Conservation (phyloP, 2,113 vertebrate genomes). For the Crotalus viridis region DNA sequence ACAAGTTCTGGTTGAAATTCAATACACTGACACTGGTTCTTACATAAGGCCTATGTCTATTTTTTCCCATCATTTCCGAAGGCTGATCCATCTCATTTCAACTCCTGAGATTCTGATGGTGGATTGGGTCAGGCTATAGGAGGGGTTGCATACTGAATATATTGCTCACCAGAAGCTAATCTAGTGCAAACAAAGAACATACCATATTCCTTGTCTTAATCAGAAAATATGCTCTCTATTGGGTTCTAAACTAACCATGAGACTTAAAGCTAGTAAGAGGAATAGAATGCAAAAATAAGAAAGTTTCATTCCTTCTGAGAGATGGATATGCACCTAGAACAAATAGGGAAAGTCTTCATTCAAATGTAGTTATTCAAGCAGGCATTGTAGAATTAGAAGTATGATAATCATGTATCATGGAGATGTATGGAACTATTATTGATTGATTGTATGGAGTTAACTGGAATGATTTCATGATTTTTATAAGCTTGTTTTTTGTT, state of each 20-base stretch:
- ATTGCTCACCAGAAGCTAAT: neutral
- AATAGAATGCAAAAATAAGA: neutral
- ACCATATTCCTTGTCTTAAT: neutral
- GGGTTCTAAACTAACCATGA: neutral
- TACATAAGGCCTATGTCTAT: slow-evolving; percentile 6
- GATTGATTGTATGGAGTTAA: neutral
- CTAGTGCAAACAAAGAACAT: neutral
- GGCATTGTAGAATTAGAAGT: neutral
- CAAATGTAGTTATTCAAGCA: neutral
- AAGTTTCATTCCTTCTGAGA: neutral
- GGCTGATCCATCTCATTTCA: neutral
- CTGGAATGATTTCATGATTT: neutral
- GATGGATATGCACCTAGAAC: neutral
- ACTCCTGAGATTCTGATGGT: neutral
- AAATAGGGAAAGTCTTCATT: neutral
- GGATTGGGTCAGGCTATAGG: neutral
- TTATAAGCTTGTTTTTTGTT: neutral
- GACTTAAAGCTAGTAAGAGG: neutral
- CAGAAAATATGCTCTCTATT: neutral
- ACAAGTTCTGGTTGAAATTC: neutral
- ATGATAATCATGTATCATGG: neutral
- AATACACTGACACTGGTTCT: neutral
- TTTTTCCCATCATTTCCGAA: accelerated
- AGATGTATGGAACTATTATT: neutral
- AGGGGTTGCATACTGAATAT: neutral